A percentile compares a stretch with the other conserved stretches of the same genome.
phyloP scores from a whole-genome alignment of 2,797 vertebrate species.

The Balearica regulorum region DNA sequence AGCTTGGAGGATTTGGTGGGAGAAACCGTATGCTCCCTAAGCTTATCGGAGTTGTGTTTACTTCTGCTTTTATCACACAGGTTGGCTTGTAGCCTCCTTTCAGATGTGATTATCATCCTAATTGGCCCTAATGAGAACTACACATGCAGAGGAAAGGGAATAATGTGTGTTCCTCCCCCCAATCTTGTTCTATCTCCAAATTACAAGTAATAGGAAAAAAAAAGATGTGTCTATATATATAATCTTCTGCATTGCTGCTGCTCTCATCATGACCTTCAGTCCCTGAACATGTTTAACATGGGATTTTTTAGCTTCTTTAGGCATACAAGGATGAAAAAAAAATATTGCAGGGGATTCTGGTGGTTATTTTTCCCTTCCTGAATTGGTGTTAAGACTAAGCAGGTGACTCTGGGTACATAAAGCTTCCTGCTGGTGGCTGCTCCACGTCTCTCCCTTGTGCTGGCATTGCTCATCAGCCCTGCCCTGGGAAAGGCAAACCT shows the following conservation, averaged over 20 bases:
- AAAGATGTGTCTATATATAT: background rate
- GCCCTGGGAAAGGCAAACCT: background rate
- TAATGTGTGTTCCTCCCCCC: background rate
- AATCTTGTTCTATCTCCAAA: background rate
- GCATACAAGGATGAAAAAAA: background rate
- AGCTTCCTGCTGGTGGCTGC: background rate
- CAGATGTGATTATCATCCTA: slow-evolving; percentile 18
- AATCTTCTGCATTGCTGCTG: background rate
- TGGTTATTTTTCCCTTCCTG: background rate
- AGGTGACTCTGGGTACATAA: background rate
- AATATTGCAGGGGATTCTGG: background rate
- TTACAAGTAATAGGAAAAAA: background rate
- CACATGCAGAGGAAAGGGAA: background rate
- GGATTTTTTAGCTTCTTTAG: background rate
- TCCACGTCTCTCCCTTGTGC: background rate
- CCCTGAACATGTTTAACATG: background rate
- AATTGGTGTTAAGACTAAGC: background rate
- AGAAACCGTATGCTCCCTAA: background rate
- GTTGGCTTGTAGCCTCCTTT: slow-evolving; percentile 22
- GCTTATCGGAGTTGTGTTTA: background rate
- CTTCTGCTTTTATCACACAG: background rate
- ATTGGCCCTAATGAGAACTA: slow-evolving; percentile 27
- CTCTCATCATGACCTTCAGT: background rate
- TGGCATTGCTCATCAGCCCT: background rate
- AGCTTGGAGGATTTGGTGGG: background rate